Evolutionary conservation across 2,888 invertebrate species (phyloP), one percentile per base, ranked within the genome.

Genomic region (Perizoma affinitatum): DNA sequence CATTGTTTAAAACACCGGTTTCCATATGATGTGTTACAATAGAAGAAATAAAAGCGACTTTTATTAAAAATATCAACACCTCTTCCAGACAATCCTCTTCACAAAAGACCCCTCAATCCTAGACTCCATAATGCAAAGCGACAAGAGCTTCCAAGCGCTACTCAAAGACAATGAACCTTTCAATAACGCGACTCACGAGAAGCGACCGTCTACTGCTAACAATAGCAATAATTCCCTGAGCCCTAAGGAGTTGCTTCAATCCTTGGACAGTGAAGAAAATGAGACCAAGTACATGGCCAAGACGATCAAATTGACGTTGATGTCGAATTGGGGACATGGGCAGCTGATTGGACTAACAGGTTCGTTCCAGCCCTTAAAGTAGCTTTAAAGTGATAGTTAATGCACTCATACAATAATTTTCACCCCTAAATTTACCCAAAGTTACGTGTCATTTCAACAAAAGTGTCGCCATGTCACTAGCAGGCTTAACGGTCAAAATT

Each of bases 31-130:
- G 22, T 22, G 22, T 22, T 22, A 3, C n/a, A 3, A 22, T 22
- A 22, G 22, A 22, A 22, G 22, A 22, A 22, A 22, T 22, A 22
- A 22, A 22, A 22, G 22, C 3, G 3, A 22, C 22, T 22, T 22
- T 22, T 22, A n/a, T 22, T 34, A 8, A 36, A 10, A 9, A 10
- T 9, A n/a, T 22, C 3, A 22, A 22, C 22, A 22, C 22, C 22
- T 36, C 45, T 81, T 93, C 36, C 90, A 97, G 97, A 97, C 97
- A 6, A 97, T 97, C 66, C 90, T 97, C 57, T 97, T 97, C 82
- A 97, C 97, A 33, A 96, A 95, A 66, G 95, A 96, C 71, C 95
- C 96, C 41, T 80, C 84, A 11, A 96, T 97, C 56, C 87, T 97
- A 40, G 96, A 92, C 69, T 69, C 83, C 0, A 77, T 90, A 60